These are phyloP conservation scores for Diachasma alloeum DNA, from an alignment of 1,140 invertebrate species.

Conservation along the genomic window DNA sequence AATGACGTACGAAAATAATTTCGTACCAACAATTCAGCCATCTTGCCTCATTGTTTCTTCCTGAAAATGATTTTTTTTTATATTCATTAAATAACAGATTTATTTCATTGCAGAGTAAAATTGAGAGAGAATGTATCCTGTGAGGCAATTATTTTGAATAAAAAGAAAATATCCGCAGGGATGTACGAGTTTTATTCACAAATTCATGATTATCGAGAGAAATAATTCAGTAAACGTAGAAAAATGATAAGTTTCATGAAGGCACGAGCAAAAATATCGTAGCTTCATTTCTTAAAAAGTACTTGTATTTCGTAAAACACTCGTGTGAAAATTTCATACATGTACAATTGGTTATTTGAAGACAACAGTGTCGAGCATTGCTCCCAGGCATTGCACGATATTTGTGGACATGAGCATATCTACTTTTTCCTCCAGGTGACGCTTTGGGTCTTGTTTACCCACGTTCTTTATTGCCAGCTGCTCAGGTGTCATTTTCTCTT, in stretches of 20 bases:
- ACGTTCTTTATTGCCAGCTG: constrained; percentile 99
- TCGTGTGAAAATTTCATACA: background rate
- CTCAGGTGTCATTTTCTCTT: constrained; percentile 99
- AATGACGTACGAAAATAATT: background rate
- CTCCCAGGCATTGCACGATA: constrained; percentile 97
- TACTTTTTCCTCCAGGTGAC: constrained; percentile 99
- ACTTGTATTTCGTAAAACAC: constrained; percentile 21
- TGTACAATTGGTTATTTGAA: constrained; percentile 76
- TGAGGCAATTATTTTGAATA: constrained; percentile 46
- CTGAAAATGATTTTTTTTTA: background rate
- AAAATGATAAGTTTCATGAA: constrained; percentile 11
- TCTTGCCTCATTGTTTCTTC: background rate
- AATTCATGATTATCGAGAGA: background rate
- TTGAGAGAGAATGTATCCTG: constrained; percentile 29
- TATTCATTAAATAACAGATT: background rate
- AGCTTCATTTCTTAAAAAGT: constrained; percentile 32
- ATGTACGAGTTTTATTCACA: constrained; percentile 17
- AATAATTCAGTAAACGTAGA: background rate
- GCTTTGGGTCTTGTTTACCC: constrained; percentile 99
- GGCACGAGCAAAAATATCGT: constrained; percentile 13
- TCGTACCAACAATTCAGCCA: background rate
- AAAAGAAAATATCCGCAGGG: constrained; percentile 37
- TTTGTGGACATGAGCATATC: constrained; percentile 97
- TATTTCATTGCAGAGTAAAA: background rate
- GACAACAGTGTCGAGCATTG: constrained; percentile 98